Evolutionary conservation across 1,140 invertebrate genomes (phyloP).

Genomic region (Drosophila ohnishii): DNA sequence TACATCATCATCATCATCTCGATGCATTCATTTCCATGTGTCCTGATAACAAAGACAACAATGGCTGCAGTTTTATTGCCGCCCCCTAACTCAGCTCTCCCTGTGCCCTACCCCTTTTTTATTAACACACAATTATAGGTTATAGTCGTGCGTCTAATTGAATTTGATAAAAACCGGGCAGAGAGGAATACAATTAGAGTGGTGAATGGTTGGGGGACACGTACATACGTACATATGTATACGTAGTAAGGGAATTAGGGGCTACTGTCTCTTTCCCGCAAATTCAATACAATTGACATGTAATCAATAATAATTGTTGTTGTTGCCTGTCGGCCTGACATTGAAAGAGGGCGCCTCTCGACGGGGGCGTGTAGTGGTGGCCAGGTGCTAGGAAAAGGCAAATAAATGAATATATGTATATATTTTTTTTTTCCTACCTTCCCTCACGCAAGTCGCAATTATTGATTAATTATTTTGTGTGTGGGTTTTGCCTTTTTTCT

Average conservation of each 20-base stretch:
- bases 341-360: conserved; percentile 32
- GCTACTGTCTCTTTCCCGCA: conserved; percentile 20
- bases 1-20: conserved; percentile 45
- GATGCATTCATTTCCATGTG: conserved; percentile 47
- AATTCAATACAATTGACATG: conserved; percentile 68
- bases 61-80: conserved; percentile 33
- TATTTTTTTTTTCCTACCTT: conserved; percentile 4
- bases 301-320: conserved; percentile 73
- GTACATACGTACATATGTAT: background rate
- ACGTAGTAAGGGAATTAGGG: conserved; percentile 3
- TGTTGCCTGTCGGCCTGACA: conserved; percentile 57
- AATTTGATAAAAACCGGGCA: conserved; percentile 55
- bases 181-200: conserved; percentile 31
- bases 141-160: conserved; percentile 65
- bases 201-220: conserved; percentile 2
- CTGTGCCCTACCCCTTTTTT: conserved; percentile 4
- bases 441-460: conserved; percentile 60
- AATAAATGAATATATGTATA: conserved; percentile 35
- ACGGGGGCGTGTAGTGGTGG: conserved; percentile 1
- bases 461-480: conserved; percentile 69
- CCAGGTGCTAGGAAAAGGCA: conserved; percentile 28
- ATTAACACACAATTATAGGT: conserved; percentile 54
- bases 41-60: conserved; percentile 50
- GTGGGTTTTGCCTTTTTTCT: conserved; percentile 20
- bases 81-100: background rate